Evolutionary conservation across 2,113 vertebrate species (phyloP), one percentile per base, ranked within the genome.

Genomic region (Coryphaenoides rupestris): DNA sequence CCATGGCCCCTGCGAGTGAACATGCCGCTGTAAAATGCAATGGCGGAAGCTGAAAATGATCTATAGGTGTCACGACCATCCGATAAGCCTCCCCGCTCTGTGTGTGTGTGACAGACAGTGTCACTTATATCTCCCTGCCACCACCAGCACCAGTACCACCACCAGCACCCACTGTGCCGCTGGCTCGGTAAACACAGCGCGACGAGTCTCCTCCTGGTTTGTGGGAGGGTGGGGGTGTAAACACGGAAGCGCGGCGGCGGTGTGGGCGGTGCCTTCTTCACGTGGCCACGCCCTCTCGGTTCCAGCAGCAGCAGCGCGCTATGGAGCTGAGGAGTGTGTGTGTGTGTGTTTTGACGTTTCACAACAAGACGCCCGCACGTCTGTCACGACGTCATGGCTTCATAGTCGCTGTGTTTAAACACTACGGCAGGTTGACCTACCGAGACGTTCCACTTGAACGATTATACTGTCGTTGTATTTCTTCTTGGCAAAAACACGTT

Each of bases 1-100:
- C 95, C 96, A 88, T 98, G 94, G 76, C 91, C 90, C 89, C 92
- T 92, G 81, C 95, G 92, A 81, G 96, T 96, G 90, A 98, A 98
- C 96, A 98, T 97, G 73, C 89, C 90, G 90, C 82, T 89, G 66
- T 82, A 72, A 78, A 86, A 78, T 79, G 79, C 86, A 69, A 87
- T 86, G 61, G 81, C 82, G 84, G 47, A 66, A 70, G 79, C 85
- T 63, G 84, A 73, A n/a, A 82, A 80, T 83, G 76, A 86, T 81
- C 84, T 83, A 75, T 64, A n/a, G n/a, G n/a, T n/a, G n/a, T 72
- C 67, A 76, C 83, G 70, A 89, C 79, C 90, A 88, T 83, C 56
- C 86, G 84, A 67, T 77, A 22, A 81, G 72, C 58, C 81, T 81
- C 83, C 81, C 65, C n/a, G n/a, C n/a, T n/a, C n/a, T n/a, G n/a